Evolutionary conservation across 2,888 invertebrate genomes (phyloP), one percentile per base, ranked within the genome.

Genomic region (Coenonympha arcania): DNA sequence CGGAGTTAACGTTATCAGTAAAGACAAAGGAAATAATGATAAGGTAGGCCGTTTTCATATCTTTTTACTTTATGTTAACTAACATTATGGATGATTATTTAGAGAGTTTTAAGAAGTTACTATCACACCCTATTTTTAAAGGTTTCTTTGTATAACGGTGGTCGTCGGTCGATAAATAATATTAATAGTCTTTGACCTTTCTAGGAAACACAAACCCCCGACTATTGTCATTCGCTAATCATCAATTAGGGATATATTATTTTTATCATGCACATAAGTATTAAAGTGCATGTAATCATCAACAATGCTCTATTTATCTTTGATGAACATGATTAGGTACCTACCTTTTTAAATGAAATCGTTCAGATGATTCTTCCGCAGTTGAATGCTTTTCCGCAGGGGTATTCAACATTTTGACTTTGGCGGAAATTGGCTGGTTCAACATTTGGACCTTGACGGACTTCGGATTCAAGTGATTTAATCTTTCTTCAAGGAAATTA

Each of bases 11-110:
- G 15, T 24, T 39, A 39, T 24, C 24, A 20, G 39, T 39, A 39
- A 37, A 24, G 6, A 13, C 22, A 24, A 24, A 41, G 41, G 41
- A 41, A 41, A 19, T 41, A 18, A 30, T 30, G 41, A 19, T 41
- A 30, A 30, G 41, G 16, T 41, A 28, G 11, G 18, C 2, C 9
- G 9, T 24, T 24, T 24, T 4, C 6, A 6, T 24, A 24, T 4
- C 6, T 24, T 24, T 4, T 8, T 2, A 24, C 9, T 24, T 4
- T 24, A 8, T 24, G 6, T 6, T 2, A 5, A 24, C 24, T 4
- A 24, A 5, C 24, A 24, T 24, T 8, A 6, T 2, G 24, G 2
- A 24, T 6, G 24, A 8, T 8, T 6, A 8, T 24, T 8, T 9
- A 4, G 24, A n/a, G n/a, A n/a, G n/a, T n/a, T n/a, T n/a, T n/a